phyloP scores from a whole-genome alignment of 2,797 vertebrate genomes.

The Myotis planiceps region DNA sequence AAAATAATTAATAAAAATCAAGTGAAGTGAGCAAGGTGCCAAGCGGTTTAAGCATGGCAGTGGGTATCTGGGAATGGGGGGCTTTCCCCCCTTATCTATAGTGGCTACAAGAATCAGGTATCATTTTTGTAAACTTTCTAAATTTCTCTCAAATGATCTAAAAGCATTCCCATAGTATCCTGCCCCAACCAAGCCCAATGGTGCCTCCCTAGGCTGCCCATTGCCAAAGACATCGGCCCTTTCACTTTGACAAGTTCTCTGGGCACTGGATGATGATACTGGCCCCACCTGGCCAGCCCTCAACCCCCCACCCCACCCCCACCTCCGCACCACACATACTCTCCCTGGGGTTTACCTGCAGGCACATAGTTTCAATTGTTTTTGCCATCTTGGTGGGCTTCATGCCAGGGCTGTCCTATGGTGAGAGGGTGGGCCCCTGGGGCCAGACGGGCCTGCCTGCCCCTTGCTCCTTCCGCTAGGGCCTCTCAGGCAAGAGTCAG shows the following conservation, averaged over 20 bases:
- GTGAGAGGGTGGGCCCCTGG: neutral
- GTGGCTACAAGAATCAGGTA: neutral
- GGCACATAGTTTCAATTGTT: fast-evolving
- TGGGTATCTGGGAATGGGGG: neutral
- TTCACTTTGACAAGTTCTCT: neutral
- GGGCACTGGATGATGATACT: too few relatives aligned
- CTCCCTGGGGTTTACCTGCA: neutral
- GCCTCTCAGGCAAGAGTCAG: neutral
- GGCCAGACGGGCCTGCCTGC: neutral
- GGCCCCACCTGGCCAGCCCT: neutral
- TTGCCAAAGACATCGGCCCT: neutral
- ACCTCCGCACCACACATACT: too few relatives aligned
- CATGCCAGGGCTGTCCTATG: neutral
- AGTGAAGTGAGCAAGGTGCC: neutral
- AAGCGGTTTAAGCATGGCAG: neutral
- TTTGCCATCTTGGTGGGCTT: neutral
- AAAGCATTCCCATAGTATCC: neutral
- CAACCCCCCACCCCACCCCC: fast-evolving
- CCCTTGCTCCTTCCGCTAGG: neutral
- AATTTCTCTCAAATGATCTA: neutral
- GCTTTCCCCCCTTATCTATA: neutral
- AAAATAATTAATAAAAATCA: neutral
- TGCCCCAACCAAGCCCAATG: neutral
- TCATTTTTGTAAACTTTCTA: neutral
- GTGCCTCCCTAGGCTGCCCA: neutral